Evolutionary conservation across 1,140 invertebrate species (phyloP), one percentile per base, ranked within the genome.

Genomic region (Drosophila rufa): DNA sequence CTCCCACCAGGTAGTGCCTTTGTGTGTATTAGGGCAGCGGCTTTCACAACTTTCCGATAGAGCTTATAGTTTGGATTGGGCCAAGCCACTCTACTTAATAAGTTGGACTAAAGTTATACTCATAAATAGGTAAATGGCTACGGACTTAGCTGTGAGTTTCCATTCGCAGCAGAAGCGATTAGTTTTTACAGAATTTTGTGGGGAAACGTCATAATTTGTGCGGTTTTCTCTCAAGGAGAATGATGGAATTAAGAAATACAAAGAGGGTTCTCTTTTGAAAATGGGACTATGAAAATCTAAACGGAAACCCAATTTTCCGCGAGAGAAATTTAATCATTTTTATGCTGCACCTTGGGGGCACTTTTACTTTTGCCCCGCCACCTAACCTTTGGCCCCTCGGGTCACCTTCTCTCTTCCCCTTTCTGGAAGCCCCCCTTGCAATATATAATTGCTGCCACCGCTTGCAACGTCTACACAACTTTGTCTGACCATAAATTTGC

Each of bases 401-500:
- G 51, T 55, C 47, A 53, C 40, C 45, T n/a, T 30, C 36, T 19
- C 43, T 33, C 27, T 38, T 19, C 5, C 42, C 12, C 27, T 25
- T 27, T 7, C 6, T 30, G 27, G 36, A 38, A 30, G 4, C 15
- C 30, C 40, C 46, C 55, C 27, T 40, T 65, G 70, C 75, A 77
- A 71, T 82, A 74, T 82, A 80, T 80, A 82, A 82, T 82, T 82
- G 80, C 68, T 68, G 80, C 58, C 80, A 82, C 80, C 69, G 76
- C 71, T 79, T 80, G 73, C 59, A 62, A 74, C 66, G 82, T 83
- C 81, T 84, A 67, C 81, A 76, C 61, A 83, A 85, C 78, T 85
- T 85, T 81, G 78, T 85, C 62, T 69, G 66, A 80, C 82, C 74
- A 85, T 85, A 81, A 85, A 85, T 85, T 85, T 85, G 78, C 82